A percentile compares a stretch with the other conserved stretches of the same genome.
phyloP scores from a whole-genome alignment of 1,140 invertebrate species.

The Drosophila azteca region DNA sequence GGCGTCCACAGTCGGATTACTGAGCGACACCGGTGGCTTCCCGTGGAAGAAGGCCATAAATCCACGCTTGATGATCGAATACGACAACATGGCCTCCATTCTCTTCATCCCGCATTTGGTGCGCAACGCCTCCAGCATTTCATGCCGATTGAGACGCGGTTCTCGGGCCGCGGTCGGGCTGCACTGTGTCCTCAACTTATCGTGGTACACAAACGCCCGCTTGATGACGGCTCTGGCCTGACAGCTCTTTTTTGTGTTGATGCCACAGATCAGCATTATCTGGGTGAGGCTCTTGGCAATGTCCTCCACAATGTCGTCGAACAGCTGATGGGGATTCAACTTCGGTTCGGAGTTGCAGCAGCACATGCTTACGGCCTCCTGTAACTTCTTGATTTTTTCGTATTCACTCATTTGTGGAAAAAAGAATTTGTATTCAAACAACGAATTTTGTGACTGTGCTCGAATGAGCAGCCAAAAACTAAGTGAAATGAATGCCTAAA shows the following conservation, averaged over 20 bases:
- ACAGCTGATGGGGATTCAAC: slow-evolving; percentile 62
- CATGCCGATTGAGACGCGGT: slow-evolving; percentile 56
- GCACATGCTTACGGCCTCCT: background rate
- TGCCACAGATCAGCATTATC: slow-evolving; percentile 70
- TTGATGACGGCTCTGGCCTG: slow-evolving; percentile 55
- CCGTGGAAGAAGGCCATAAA: slow-evolving; percentile 73
- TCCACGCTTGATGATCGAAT: slow-evolving; percentile 66
- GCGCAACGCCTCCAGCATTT: slow-evolving; percentile 58
- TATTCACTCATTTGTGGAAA: background rate
- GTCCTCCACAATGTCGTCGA: slow-evolving; percentile 69
- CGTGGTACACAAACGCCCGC: slow-evolving; percentile 39
- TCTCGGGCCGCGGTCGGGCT: slow-evolving; percentile 1
- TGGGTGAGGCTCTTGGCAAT: slow-evolving; percentile 60
- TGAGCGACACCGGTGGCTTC: slow-evolving; percentile 50
- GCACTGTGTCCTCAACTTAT: slow-evolving; percentile 49
- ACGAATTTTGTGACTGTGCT: slow-evolving; percentile 12
- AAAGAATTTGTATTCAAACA: background rate
- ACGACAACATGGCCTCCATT: slow-evolving; percentile 67
- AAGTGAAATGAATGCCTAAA: too few species aligned
- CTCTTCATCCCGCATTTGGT: slow-evolving; percentile 66
- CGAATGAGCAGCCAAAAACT: too few species aligned
- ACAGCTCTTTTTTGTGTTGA: slow-evolving; percentile 53
- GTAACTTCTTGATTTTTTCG: background rate
- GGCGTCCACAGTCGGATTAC: slow-evolving; percentile 60
- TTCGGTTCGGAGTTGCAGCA: slow-evolving; percentile 25